phyloP scores from a whole-genome alignment of 2,888 invertebrate genomes.

The Barypeithes pellucidus region DNA sequence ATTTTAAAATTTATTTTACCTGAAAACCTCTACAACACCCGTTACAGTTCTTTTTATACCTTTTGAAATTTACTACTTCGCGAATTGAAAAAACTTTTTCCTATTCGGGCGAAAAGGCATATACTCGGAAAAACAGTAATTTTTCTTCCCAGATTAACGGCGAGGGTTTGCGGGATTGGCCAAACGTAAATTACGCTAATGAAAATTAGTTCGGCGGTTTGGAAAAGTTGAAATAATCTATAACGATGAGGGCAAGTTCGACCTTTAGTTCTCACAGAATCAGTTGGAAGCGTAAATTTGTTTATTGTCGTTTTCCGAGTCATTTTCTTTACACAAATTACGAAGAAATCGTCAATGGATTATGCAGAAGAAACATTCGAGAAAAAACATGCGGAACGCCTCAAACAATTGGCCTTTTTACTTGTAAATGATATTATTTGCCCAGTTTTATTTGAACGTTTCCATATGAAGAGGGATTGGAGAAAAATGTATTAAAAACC shows the following conservation, averaged over 20 bases:
- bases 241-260: slow-evolving; percentile 17
- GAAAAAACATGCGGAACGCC: too few species aligned
- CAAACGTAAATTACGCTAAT: slow-evolving; percentile 50
- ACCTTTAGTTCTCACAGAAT: slow-evolving; percentile 8
- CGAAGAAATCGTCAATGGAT: too few species aligned
- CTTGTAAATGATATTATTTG: too few species aligned
- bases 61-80: slow-evolving; percentile 15
- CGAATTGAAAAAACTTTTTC: slow-evolving; percentile 31
- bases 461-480: too few species aligned
- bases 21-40: neutral
- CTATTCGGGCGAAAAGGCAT: slow-evolving; percentile 40
- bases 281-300: neutral
- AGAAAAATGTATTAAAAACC: too few species aligned
- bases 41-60: neutral
- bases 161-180: slow-evolving; percentile 34
- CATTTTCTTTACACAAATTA: too few species aligned
- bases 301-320: neutral
- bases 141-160: slow-evolving; percentile 50
- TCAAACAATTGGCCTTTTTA: too few species aligned
- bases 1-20: neutral
- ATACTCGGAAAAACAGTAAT: slow-evolving; percentile 33
- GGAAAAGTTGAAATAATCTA: slow-evolving; percentile 27
- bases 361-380: too few species aligned
- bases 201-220: slow-evolving; percentile 46
- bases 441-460: too few species aligned